phyloP scores from a whole-genome alignment of 2,797 vertebrate species.

The Phylloscopus collybita region DNA sequence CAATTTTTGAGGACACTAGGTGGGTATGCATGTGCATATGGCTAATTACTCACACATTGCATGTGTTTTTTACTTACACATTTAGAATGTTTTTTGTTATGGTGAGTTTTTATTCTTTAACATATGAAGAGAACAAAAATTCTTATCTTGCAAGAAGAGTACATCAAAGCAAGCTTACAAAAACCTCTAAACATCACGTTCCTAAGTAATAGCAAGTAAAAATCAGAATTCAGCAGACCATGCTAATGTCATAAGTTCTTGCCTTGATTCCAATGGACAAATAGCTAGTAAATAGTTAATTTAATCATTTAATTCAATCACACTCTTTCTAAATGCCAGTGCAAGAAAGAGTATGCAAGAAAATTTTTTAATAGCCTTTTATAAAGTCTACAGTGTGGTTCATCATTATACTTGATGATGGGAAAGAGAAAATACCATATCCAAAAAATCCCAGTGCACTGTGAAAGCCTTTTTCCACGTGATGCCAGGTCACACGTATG shows the following conservation, averaged over 20 bases:
- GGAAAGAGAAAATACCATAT: constrained; percentile 50
- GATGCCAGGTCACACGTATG: background rate
- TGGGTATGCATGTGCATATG: background rate
- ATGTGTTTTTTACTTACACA: background rate
- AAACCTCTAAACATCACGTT: background rate
- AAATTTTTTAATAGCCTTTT: background rate
- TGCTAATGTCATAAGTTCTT: background rate
- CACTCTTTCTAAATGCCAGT: background rate
- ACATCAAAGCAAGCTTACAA: background rate
- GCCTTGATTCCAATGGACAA: background rate
- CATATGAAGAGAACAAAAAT: background rate
- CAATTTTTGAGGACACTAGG: background rate
- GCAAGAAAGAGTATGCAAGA: background rate
- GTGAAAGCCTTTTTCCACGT: background rate
- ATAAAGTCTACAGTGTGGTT: background rate
- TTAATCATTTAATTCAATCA: background rate
- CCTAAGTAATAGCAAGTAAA: background rate
- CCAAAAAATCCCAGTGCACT: background rate
- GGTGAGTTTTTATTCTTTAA: background rate
- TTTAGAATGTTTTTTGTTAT: background rate
- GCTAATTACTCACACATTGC: background rate
- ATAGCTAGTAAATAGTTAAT: background rate
- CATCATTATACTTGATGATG: background rate
- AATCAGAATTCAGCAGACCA: background rate
- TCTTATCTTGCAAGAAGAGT: background rate